Evolutionary conservation across 2,113 vertebrate species (phyloP).

Genomic region (Neogobius melanostomus): DNA sequence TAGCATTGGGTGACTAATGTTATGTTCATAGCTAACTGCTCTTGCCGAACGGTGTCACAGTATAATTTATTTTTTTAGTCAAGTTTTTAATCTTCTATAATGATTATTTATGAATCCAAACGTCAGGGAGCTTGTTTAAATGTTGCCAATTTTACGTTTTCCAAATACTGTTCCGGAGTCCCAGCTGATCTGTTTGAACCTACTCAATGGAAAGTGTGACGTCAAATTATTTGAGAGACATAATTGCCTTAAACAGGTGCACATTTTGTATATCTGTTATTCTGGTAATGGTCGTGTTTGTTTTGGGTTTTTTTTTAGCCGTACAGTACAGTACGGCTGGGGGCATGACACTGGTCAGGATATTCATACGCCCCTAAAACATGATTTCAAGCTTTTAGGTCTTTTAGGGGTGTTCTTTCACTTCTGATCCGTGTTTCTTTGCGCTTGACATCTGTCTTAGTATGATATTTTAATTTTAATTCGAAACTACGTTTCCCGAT

Average conservation of each 20-base stretch:
- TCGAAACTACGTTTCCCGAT: neutral
- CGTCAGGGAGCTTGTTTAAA: slow-evolving; percentile 11
- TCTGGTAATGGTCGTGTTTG: slow-evolving; percentile 9
- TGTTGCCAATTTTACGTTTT: neutral
- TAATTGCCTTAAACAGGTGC: neutral
- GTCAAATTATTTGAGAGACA: neutral
- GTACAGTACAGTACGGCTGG: slow-evolving; percentile 4
- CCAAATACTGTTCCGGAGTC: neutral
- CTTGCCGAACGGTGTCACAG: slow-evolving; percentile 35
- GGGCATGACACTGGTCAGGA: neutral
- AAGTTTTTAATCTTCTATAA: too few relatives aligned
- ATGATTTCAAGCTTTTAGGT: slow-evolving; percentile 41
- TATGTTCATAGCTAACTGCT: slow-evolving; percentile 42
- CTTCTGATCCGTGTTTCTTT: neutral
- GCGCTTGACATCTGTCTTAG: neutral
- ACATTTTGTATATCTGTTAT: neutral
- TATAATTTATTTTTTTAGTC: too few relatives aligned
- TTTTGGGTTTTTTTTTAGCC: neutral
- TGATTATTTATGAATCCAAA: neutral
- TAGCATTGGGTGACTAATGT: slow-evolving; percentile 33
- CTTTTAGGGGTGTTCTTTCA: neutral
- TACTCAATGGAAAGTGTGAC: neutral
- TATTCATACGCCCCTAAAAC: slow-evolving; percentile 31
- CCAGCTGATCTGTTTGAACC: neutral
- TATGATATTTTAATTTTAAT: neutral